Conservation (phyloP, 2,797 vertebrate genomes). For the Cyprinodon diabolis region DNA sequence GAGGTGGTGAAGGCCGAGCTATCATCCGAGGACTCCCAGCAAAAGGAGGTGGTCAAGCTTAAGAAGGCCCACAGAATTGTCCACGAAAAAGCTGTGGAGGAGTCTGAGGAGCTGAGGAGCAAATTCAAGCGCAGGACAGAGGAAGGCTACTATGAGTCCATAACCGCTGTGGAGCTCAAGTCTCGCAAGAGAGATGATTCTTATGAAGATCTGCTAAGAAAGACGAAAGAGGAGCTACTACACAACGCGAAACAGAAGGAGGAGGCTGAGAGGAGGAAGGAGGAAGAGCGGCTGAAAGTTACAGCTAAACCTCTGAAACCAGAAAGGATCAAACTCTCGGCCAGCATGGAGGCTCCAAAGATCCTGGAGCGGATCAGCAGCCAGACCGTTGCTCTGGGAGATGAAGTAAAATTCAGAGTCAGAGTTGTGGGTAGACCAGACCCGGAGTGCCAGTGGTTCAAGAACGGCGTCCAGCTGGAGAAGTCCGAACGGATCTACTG, state of each 20-base stretch:
- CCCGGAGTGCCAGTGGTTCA: constrained; percentile 97
- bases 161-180: constrained; percentile 95
- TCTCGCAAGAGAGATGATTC: constrained; percentile 94
- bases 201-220: constrained; percentile 93
- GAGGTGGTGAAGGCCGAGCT: constrained; percentile 92
- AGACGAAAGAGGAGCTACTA: constrained; percentile 96
- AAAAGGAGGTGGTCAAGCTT: constrained; percentile 91
- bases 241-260: constrained; percentile 90
- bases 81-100: constrained; percentile 90
- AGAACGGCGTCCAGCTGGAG: constrained; percentile 93
- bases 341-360: constrained; percentile 98
- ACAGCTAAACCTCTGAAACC: constrained; percentile 88
- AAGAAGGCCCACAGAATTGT: constrained; percentile 91
- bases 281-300: constrained; percentile 86
- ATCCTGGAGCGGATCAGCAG: constrained; percentile 96
- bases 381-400: constrained; percentile 87
- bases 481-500: constrained; percentile 92
- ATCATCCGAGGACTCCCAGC: constrained; percentile 79
- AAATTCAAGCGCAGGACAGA: constrained; percentile 98
- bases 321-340: constrained; percentile 90
- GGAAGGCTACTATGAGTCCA: constrained; percentile 98
- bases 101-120: constrained; percentile 93
- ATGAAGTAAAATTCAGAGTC: constrained; percentile 91
- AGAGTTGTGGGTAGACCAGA: constrained; percentile 94
- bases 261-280: constrained; percentile 91